Percentiles rank a stretch among this genome's conserved stretches.
phyloP scores from a whole-genome alignment of 1,140 invertebrate genomes.

The Chionoecetes opilio region DNA sequence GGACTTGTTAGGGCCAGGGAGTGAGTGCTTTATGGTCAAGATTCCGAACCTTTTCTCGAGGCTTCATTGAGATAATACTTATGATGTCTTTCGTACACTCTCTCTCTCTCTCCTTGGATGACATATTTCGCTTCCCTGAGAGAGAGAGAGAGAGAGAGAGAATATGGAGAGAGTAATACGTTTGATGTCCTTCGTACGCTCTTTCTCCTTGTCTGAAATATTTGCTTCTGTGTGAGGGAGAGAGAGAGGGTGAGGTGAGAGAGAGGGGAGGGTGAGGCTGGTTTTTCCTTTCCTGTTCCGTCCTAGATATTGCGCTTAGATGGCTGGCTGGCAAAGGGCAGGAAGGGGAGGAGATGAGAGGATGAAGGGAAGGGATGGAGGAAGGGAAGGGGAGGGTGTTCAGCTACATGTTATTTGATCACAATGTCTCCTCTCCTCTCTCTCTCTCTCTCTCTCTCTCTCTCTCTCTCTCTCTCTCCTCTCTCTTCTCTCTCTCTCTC shows the following conservation, averaged over 20 bases:
- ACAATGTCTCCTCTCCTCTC: not conserved
- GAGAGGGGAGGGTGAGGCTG: too few species aligned
- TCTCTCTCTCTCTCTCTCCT: slow-evolving; percentile 42
- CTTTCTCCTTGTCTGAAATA: too few species aligned
- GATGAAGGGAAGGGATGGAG: not conserved
- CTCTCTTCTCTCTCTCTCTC: not conserved
- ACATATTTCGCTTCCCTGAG: too few species aligned
- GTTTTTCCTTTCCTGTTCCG: not conserved
- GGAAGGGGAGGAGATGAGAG: not conserved
- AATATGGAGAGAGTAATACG: too few species aligned
- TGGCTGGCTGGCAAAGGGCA: not conserved
- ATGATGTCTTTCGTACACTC: not conserved
- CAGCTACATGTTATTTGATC: slow-evolving; percentile 34
- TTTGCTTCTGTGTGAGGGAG: too few species aligned
- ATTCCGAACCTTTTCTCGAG: not conserved
- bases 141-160: too few species aligned
- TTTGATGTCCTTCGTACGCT: too few species aligned
- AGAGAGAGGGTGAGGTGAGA: too few species aligned
- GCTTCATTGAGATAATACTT: not conserved
- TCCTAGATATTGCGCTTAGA: not conserved
- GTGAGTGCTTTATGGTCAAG: not conserved
- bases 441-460: slow-evolving; percentile 55
- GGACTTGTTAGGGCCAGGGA: not conserved
- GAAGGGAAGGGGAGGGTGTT: not conserved
- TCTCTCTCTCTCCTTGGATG: not conserved